Evolutionary conservation across 2,888 invertebrate genomes (phyloP), one percentile per base, ranked within the genome.

Genomic region (Lomographa bimaculata): DNA sequence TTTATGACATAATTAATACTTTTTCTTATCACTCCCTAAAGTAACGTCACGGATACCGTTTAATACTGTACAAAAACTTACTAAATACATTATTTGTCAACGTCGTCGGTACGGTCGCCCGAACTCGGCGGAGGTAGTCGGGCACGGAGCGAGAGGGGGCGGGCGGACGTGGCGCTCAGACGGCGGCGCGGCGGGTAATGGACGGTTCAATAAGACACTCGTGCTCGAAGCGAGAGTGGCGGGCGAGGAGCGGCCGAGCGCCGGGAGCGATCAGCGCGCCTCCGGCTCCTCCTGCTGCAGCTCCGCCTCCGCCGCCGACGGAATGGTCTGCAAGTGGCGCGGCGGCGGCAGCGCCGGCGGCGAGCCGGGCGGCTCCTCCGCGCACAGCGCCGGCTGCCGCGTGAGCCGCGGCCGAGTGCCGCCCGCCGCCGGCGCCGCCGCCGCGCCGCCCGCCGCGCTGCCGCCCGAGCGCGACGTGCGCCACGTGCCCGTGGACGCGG

Each of bases 401-500:
- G 94, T 95, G 30, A 96, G 84, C 9, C 95, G 91, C 3, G 95
- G 96, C 73, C 95, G 95, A 33, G 90, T 92, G 94, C 95, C 4
- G 94, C 94, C 47, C 93, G 93, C n/a, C 3, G 94, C 95, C 64
- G 93, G 93, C 12, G 93, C 7, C 94, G 94, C 93, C 94, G 25
- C 56, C 79, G 60, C 25, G 34, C 20, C 51, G 6, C 94, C 94
- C 2, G 94, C 94, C 10, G 95, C 96, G 1, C 93, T 93, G 38
- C 94, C 94, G 68, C 95, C 96, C 25, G 96, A 96, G 32, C 97
- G 91, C 5, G 97, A 96, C 64, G 96, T 92, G 46, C 97, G 91
- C 94, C 97, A 97, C 36, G 97, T 96, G 61, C 96, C 95, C 7
- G 97, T 97, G 63, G 95, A 96, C 11, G 96, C 96, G 1, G 96